Base-by-base conservation (phyloP, 1,140 invertebrate genomes). In the Gryon sp. region DNA sequence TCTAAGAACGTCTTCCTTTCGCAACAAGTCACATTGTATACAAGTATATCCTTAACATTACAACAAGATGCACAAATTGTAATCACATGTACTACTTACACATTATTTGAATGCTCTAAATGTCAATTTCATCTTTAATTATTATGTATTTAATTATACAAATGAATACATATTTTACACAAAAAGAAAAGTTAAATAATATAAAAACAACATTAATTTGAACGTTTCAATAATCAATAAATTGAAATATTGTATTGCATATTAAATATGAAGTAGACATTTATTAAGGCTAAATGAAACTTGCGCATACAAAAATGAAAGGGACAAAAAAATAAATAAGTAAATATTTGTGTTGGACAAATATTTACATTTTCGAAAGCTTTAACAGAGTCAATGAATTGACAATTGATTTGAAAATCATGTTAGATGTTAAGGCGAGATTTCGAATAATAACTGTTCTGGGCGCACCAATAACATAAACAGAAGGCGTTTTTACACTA, bases 1-100 rank as follows among this genome's bases (percentile, higher is more conserved):
- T 69, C 41, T 24, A 24, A 52, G 41, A 69, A 69, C 52, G 65
- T 69, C 52, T 69, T 59, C 50, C 65, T 69, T 34, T 59, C 26
- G 41, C 41, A 30, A 26, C 22, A 50, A 48, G 40, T 18, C 24
- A 59, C 41, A 69, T 69, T 59, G 52, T 50, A 41, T 26, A 15
- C 45, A 50, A 34, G n/a, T 28, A 20, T 20, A 11, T 28, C 14
- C 11, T 12, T 11, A 4, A 12, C 14, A 11, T 34, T 12, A 5
- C 11, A 5, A 12, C 32, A 34, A 34, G 14, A 34, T 12, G 8
- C 14, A 45, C 32, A 32, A 12, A 48, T 22, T 12, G 14, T 62
- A 50, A 30, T 28, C 26, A n/a, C n/a, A n/a, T n/a, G n/a, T n/a
- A n/a, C n/a, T n/a, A n/a, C n/a, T n/a, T n/a, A n/a, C n/a, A n/a